Percentiles rank a stretch among this genome's conserved stretches.
phyloP scores from a whole-genome alignment of 2,113 vertebrate species.

The Paralichthys olivaceus region DNA sequence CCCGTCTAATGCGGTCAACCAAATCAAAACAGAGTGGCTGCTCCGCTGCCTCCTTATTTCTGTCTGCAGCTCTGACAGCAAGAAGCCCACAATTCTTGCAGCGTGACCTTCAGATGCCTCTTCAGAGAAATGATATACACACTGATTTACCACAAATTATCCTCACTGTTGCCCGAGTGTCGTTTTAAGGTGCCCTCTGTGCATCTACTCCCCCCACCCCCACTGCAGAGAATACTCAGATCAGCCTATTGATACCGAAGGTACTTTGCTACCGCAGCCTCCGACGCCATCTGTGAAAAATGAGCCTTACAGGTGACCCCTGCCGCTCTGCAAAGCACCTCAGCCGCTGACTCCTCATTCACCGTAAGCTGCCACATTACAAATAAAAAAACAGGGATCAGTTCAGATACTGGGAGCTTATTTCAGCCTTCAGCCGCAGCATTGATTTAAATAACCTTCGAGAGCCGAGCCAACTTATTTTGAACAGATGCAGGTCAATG shows the following conservation, averaged over 20 bases:
- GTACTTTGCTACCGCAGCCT: constrained; percentile 33
- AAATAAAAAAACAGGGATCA: background rate
- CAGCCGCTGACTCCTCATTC: background rate
- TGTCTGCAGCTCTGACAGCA: constrained; percentile 19
- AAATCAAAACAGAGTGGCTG: constrained; percentile 31
- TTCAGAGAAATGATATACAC: constrained; percentile 50
- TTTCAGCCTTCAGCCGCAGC: constrained; percentile 16
- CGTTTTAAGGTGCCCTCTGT: constrained; percentile 57
- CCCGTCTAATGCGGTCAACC: background rate
- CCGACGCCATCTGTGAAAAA: constrained; percentile 60
- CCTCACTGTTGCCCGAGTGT: constrained; percentile 40
- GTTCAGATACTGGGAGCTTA: background rate
- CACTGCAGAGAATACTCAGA: constrained; percentile 13
- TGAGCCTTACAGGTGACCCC: constrained; percentile 56
- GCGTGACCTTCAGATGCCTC: constrained; percentile 62
- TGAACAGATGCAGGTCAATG: constrained; percentile 32
- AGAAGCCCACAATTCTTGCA: constrained; percentile 36
- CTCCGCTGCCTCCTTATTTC: constrained; percentile 7
- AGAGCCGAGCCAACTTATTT: no score
- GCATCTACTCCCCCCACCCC: background rate
- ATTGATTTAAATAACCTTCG: no score
- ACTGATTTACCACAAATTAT: constrained; percentile 58
- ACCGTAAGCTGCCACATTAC: constrained; percentile 9
- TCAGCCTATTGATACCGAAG: constrained; percentile 57
- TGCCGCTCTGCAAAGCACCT: constrained; percentile 1